phyloP scores from a whole-genome alignment of 2,888 invertebrate genomes.

The Sarcophaga caerulescens region DNA sequence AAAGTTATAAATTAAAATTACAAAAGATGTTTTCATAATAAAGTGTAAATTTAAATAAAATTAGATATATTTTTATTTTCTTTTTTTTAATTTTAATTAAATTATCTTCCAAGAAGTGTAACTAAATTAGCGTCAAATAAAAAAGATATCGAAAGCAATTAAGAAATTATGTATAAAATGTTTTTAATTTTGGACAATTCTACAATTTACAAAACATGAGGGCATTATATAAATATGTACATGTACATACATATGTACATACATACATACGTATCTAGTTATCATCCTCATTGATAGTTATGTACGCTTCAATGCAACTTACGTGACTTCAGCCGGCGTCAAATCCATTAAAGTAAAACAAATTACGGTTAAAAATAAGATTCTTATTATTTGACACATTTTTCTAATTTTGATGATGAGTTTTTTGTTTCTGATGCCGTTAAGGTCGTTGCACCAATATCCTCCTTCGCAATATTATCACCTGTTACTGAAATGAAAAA shows the following conservation, averaged over 20 bases:
- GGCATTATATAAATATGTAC: too few relatives aligned
- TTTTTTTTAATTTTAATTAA: too few relatives aligned
- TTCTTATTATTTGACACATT: conserved; percentile 74
- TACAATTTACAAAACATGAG: not conserved
- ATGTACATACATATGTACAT: too few relatives aligned
- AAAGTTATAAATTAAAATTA: too few relatives aligned
- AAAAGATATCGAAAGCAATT: too few relatives aligned
- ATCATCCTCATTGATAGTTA: not conserved
- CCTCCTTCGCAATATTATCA: not conserved
- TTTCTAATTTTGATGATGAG: not conserved
- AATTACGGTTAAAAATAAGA: conserved; percentile 76
- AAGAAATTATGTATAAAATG: too few relatives aligned
- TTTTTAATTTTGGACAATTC: not conserved
- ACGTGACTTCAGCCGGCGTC: conserved; percentile 75
- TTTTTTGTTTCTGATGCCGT: conserved; percentile 1
- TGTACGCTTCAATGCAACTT: conserved; percentile 69
- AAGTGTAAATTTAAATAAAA: too few relatives aligned
- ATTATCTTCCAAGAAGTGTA: too few relatives aligned
- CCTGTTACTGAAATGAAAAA: conserved; percentile 18
- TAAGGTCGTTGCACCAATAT: not conserved
- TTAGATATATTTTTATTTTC: too few relatives aligned
- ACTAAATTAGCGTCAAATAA: too few relatives aligned
- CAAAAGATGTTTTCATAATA: too few relatives aligned
- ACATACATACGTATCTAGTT: too few relatives aligned
- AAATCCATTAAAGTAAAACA: conserved; percentile 73